Base-by-base conservation (phyloP, 2,888 invertebrate species). In the Dichetophora obliterata region DNA sequence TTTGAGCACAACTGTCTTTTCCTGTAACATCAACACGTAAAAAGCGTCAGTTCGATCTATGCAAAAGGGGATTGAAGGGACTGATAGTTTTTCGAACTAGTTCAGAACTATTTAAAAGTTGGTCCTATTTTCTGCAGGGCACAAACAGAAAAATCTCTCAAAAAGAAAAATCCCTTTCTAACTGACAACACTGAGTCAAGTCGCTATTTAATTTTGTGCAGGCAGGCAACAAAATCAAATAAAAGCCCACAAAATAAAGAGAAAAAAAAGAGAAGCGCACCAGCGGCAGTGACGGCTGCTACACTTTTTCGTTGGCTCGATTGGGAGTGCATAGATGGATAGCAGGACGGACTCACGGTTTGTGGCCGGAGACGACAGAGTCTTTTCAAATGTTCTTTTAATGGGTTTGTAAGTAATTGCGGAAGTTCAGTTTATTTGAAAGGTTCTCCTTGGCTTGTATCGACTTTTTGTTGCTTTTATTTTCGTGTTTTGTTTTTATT, bases 351-450 rank as follows among this genome's bases (percentile, higher is more conserved):
- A 54, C 22, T 2, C 1, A 9, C 19, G 54, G n/a, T 22, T 19
- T 54, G 6, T 22, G 27, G 14, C 37, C 5, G 43, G 11, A 19
- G 37, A 43, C 19, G 6, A 54, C n/a, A 14, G 34, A 71, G 57
- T 37, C 24, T 37, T 43, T 34, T 31, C 37, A 71, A 70, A 71
- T 74, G 34, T 16, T 14, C 22, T 34, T 54, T 81, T 82, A 84
- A 84, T 85, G 84, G 82, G 80, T 82, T 82, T 81, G 83, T 82
- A 83, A 82, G 84, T 85, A 84, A 85, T 85, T 85, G 85, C 85
- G 85, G 85, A 85, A 85, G 85, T 85, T 83, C 82, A 80, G 81
- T 81, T 80, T 78, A 57, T 78, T 81, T 81, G 79, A 78, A 48
- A 48, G 43, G 54, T 57, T 71, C 19, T 43, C 19, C 50, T 43